Conservation (phyloP, 2,797 vertebrate species). For the Oryzias dopingdopingensis region DNA sequence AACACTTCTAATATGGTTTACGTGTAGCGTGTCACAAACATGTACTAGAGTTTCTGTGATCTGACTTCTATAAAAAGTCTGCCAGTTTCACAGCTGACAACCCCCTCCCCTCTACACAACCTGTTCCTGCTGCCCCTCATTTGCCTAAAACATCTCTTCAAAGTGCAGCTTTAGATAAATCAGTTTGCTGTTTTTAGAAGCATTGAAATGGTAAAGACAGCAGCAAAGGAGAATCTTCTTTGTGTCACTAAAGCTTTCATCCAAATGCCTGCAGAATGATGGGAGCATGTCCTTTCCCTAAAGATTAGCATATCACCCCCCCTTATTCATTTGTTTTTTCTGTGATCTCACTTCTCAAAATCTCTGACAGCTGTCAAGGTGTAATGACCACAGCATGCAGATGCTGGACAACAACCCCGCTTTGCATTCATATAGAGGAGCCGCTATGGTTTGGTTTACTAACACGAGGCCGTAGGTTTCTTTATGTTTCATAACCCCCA, state of each 20-base stretch:
- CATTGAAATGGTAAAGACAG: neutral
- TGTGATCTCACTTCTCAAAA: constrained; percentile 35
- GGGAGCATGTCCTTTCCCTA: constrained; percentile 17
- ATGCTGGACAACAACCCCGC: constrained; percentile 15
- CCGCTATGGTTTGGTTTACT: constrained; percentile 30
- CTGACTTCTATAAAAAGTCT: neutral
- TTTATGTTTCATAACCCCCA: constrained; percentile 50
- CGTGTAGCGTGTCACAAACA: too few relatives aligned
- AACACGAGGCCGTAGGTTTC: constrained; percentile 55
- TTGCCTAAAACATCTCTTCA: neutral
- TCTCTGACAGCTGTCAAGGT: constrained; percentile 61
- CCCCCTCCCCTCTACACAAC: neutral
- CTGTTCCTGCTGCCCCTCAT: neutral
- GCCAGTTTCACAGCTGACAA: too few relatives aligned
- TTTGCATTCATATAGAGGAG: constrained; percentile 12
- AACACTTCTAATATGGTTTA: too few relatives aligned
- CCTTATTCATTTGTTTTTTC: constrained; percentile 6
- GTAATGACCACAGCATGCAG: constrained; percentile 32
- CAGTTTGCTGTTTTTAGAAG: neutral
- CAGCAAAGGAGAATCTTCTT: neutral
- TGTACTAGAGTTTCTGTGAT: too few relatives aligned
- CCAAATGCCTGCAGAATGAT: constrained; percentile 3
- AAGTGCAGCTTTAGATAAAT: neutral
- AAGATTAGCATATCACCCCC: constrained; percentile 40
- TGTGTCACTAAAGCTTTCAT: constrained; percentile 12